Percentiles rank a stretch among this genome's conserved stretches.
These are phyloP conservation scores for Mongoloraphidia duomilia DNA, from an alignment of 2,888 invertebrate genomes.

Conservation along the genomic window DNA sequence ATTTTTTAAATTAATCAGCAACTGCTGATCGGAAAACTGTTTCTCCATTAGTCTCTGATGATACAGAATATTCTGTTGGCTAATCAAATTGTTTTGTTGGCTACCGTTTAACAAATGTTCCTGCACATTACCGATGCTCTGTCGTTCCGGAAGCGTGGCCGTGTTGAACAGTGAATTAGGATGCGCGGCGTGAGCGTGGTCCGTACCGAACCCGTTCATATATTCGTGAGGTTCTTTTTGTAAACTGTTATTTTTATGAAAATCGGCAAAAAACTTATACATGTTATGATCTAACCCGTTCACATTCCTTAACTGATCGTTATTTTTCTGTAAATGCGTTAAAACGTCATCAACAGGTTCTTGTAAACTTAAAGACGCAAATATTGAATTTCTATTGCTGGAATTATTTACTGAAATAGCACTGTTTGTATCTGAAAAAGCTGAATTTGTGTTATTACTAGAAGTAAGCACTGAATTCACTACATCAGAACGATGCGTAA, in stretches of 20 bases:
- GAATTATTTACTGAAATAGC: conserved; percentile 7
- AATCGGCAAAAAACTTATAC: conserved; percentile 59
- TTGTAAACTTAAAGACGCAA: conserved; percentile 10
- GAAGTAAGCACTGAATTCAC: not conserved
- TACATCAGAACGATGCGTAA: conserved; percentile 10
- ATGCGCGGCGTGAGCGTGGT: conserved; percentile 1
- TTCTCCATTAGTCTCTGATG: conserved; percentile 26
- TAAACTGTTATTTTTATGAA: conserved; percentile 42
- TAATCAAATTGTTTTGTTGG: not conserved
- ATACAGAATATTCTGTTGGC: conserved; percentile 17
- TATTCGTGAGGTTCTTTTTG: conserved; percentile 15
- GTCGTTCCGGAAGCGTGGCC: conserved; percentile 7
- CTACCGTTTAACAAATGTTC: conserved; percentile 4
- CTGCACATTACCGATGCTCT: conserved; percentile 10
- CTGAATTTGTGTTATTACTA: not conserved
- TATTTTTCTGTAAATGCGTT: no score
- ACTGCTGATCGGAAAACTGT: conserved; percentile 20
- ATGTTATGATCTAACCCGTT: conserved; percentile 32
- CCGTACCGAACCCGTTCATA: conserved; percentile 10
- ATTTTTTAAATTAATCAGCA: conserved; percentile 23
- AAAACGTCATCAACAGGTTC: not conserved
- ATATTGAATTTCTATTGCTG: conserved; percentile 5
- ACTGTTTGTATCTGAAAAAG: conserved; percentile 2
- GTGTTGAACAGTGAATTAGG: conserved; percentile 4
- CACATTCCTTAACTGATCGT: not conserved